Percentiles rank a stretch among this genome's conserved stretches.
These are phyloP conservation scores for Spea multiplicata DNA, from an alignment of 2,113 vertebrate species.

Conservation along the genomic window DNA sequence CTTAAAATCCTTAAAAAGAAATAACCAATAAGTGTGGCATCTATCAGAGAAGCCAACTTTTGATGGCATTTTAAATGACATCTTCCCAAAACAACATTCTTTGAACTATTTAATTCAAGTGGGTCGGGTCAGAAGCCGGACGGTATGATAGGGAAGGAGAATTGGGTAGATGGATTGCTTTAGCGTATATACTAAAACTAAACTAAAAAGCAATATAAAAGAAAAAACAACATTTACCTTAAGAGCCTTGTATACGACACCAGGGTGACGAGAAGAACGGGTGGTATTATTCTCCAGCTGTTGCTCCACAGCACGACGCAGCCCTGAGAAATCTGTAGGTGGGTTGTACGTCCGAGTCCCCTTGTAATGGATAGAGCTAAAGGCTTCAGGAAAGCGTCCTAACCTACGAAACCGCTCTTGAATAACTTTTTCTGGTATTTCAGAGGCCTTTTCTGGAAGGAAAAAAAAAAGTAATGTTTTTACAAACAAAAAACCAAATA, in stretches of 20 bases:
- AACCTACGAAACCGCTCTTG: conserved; percentile 95
- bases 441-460: conserved; percentile 79
- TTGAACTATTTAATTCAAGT: too few relatives aligned
- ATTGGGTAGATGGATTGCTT: too few relatives aligned
- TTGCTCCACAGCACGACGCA: conserved; percentile 84
- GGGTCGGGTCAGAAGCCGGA: too few relatives aligned
- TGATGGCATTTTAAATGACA: too few relatives aligned
- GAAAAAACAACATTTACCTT: conserved; percentile 77
- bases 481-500: not conserved
- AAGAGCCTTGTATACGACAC: conserved; percentile 92
- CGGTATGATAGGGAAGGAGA: too few relatives aligned
- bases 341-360: conserved; percentile 96
- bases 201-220: not conserved
- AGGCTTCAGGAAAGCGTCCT: conserved; percentile 92
- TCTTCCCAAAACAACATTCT: too few relatives aligned
- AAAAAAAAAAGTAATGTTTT: conserved; percentile 1
- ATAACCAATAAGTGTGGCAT: too few relatives aligned
- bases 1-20: too few relatives aligned
- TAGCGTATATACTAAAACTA: not conserved
- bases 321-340: conserved; percentile 93
- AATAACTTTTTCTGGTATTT: conserved; percentile 89
- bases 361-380: conserved; percentile 95
- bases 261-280: conserved; percentile 87
- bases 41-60: too few relatives aligned
- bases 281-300: conserved; percentile 95